Conservation (phyloP, 2,113 vertebrate genomes). For the Romanogobio albipinnatus region DNA sequence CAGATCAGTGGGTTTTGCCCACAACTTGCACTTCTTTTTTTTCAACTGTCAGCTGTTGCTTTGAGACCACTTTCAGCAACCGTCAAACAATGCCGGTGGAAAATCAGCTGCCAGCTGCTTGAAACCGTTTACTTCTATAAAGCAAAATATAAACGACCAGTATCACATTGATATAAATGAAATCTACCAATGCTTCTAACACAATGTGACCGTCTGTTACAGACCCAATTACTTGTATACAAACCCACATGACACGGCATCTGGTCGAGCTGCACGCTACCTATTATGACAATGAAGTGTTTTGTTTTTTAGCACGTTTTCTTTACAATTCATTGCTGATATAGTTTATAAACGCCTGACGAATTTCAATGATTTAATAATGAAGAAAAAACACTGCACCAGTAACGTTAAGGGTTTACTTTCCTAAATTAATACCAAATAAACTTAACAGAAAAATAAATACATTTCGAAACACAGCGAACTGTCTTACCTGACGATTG, state of each 20-base stretch:
- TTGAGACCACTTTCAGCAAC: not conserved
- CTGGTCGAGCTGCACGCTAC: not conserved
- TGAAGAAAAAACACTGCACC: not conserved
- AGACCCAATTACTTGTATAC: not conserved
- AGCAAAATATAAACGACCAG: not conserved
- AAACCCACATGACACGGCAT: constrained; percentile 18
- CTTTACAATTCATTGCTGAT: not conserved
- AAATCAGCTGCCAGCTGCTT: not conserved
- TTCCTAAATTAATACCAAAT: not conserved
- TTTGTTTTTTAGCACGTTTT: not conserved
- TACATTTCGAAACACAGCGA: not conserved
- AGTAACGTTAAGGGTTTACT: not conserved
- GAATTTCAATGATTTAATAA: not conserved
- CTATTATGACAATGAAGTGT: not conserved
- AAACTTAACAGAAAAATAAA: not conserved
- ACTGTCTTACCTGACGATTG: not conserved
- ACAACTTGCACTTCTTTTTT: constrained; percentile 28
- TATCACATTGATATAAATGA: not conserved
- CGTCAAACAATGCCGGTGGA: not conserved
- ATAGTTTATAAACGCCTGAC: not conserved
- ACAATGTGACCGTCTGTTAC: not conserved
- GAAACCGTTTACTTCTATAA: not conserved
- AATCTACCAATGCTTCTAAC: not conserved
- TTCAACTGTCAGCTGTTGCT: not conserved
- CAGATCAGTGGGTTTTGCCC: not conserved